Percentiles rank a stretch among this genome's conserved stretches.
These are phyloP conservation scores for Plebejus melissa DNA, from an alignment of 2,888 invertebrate genomes.

Conservation along the genomic window DNA sequence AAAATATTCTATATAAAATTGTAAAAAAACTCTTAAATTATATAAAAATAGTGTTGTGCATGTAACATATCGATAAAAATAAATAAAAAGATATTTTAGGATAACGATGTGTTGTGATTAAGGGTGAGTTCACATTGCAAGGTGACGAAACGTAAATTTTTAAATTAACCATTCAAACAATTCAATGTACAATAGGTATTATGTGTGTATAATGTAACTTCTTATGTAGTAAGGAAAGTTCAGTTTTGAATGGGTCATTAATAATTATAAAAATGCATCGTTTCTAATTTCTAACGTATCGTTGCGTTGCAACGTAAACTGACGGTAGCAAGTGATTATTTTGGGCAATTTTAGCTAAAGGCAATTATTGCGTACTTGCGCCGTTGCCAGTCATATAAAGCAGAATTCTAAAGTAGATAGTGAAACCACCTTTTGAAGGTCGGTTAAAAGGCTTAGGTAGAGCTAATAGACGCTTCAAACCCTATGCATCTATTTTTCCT, in stretches of 20 bases:
- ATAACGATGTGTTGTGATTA: conserved; percentile 5
- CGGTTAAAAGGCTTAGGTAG: not conserved
- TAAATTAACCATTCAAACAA: not conserved
- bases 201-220: not conserved
- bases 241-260: not conserved
- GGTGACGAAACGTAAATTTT: not conserved
- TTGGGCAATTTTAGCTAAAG: conserved; percentile 7
- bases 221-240: not conserved
- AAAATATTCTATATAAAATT: conserved; percentile 12
- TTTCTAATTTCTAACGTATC: not conserved
- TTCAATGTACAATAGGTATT: no score
- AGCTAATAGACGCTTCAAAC: conserved; percentile 4
- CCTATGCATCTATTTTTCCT: conserved; percentile 20
- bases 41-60: conserved; percentile 22
- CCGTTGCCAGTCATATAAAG: conserved; percentile 24
- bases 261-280: no score
- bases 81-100: not conserved
- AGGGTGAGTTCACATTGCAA: not conserved
- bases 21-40: not conserved
- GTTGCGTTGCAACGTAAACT: not conserved
- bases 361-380: not conserved
- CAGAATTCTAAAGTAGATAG: conserved; percentile 27
- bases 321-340: not conserved
- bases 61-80: conserved; percentile 20
- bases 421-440: not conserved